phyloP scores from a whole-genome alignment of 2,888 invertebrate genomes.

The Podabrus alpinus region DNA sequence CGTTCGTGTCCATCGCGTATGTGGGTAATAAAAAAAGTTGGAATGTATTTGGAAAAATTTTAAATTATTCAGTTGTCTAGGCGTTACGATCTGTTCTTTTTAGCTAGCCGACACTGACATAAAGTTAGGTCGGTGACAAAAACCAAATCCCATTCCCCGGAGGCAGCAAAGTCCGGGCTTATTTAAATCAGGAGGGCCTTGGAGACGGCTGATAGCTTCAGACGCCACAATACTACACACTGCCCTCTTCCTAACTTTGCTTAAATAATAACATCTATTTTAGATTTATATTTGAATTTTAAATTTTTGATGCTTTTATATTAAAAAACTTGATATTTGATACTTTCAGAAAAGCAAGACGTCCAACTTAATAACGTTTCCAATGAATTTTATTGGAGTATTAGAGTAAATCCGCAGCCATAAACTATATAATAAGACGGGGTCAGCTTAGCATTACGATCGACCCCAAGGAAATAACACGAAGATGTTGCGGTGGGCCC shows the following conservation, averaged over 20 bases:
- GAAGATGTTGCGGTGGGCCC: constrained; percentile 47
- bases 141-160: constrained; percentile 55
- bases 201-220: constrained; percentile 56
- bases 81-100: constrained; percentile 49
- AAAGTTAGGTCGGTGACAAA: constrained; percentile 54
- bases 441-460: constrained; percentile 42
- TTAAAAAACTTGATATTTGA: background rate
- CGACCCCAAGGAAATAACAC: constrained; percentile 53
- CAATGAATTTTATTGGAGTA: constrained; percentile 31
- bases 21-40: background rate
- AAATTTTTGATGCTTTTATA: constrained; percentile 24
- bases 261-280: constrained; percentile 31
- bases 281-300: constrained; percentile 30
- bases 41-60: background rate
- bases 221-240: constrained; percentile 54
- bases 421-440: constrained; percentile 33
- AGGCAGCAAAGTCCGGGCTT: constrained; percentile 53
- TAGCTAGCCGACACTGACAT: constrained; percentile 52
- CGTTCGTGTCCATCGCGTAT: background rate
- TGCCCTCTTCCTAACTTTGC: constrained; percentile 49
- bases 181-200: constrained; percentile 55
- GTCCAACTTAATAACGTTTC: constrained; percentile 19
- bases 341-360: background rate
- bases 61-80: constrained; percentile 45
- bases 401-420: constrained; percentile 30